phyloP scores from a whole-genome alignment of 1,140 invertebrate genomes.

The Ptiloglossa arizonensis region DNA sequence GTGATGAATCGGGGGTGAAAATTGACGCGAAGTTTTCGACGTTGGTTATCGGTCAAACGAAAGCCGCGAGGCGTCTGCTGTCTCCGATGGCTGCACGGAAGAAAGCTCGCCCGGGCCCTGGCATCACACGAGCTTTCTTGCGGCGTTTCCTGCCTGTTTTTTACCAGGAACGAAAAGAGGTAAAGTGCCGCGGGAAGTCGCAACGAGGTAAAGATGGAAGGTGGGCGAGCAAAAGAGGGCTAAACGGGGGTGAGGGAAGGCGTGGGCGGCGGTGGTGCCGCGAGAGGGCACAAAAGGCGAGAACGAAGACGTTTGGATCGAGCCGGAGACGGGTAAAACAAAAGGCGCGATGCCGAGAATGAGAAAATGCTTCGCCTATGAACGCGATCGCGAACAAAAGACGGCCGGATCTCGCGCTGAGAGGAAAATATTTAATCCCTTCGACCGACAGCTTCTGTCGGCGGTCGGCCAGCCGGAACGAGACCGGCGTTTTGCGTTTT shows the following conservation, averaged over 20 bases:
- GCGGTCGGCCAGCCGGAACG: conserved; percentile 13
- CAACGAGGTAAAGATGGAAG: conserved; percentile 35
- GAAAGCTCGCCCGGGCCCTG: conserved; percentile 24
- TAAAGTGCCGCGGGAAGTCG: conserved; percentile 40
- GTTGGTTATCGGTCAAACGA: conserved; percentile 41
- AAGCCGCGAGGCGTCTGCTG: conserved; percentile 19
- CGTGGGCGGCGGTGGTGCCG: no score
- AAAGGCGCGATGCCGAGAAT: conserved; percentile 44
- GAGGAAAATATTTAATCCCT: conserved; percentile 59
- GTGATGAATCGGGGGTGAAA: conserved; percentile 29
- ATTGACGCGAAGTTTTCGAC: conserved; percentile 5
- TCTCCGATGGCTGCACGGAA: conserved; percentile 24
- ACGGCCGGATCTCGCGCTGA: conserved; percentile 2
- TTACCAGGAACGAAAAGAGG: background rate
- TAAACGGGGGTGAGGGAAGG: background rate
- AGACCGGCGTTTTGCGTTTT: conserved; percentile 15
- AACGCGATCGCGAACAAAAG: conserved; percentile 39
- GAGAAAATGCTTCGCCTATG: conserved; percentile 39
- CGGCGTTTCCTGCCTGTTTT: conserved; percentile 20
- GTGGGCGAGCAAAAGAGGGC: conserved; percentile 5
- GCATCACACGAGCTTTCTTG: conserved; percentile 33
- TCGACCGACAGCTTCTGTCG: background rate
- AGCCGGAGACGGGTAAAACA: conserved; percentile 44
- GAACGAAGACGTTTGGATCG: conserved; percentile 53
- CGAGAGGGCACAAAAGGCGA: conserved; percentile 29